Base-by-base conservation (phyloP, 2,888 invertebrate species). In the Diaphora mendica region DNA sequence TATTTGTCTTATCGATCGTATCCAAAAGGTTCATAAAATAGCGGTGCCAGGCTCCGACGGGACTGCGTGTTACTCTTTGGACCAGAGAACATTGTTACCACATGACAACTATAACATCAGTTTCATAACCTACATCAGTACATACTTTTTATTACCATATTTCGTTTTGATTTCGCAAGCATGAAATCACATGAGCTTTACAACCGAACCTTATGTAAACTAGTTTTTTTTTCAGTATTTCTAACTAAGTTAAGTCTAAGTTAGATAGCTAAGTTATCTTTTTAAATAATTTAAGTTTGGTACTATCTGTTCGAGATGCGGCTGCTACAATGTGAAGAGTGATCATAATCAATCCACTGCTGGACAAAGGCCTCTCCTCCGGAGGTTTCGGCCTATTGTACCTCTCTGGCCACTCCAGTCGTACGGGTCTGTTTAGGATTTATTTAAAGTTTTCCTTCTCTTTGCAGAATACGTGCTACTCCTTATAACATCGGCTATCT, bases 1-100 rank as follows among this genome's bases (percentile, higher is more conserved):
- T 94, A 94, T 94, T 93, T 94, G 90, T 88, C 90, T 79, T 91
- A 95, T 94, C 91, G 94, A 94, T 92, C 91, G 90, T 73, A 84
- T 89, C 85, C 84, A 85, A 84, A 82, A 81, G 85, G 87, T 72
- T 68, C 82, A 85, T 82, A 87, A 87, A 87, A 88, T 83, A 82
- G 87, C 82, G 86, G 94, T 94, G 87, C 93, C 94, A 91, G 85
- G 77, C 89, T 78, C 92, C 51, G 92, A 88, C 84, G 87, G 92
- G 87, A 84, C 91, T 85, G 84, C 80, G 79, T 64, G 70, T 64
- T 55, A 44, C 64, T 70, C 62, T 35, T 70, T 62, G 64, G 70
- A 70, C 64, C 64, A 70, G 23, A 44, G 48, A 70, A 64, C 23
- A 81, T 80, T 85, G 84, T 86, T 85, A 82, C 79, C 72, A 75